Conservation (phyloP, 2,797 vertebrate species). For the Rhinoraja longicauda region DNA sequence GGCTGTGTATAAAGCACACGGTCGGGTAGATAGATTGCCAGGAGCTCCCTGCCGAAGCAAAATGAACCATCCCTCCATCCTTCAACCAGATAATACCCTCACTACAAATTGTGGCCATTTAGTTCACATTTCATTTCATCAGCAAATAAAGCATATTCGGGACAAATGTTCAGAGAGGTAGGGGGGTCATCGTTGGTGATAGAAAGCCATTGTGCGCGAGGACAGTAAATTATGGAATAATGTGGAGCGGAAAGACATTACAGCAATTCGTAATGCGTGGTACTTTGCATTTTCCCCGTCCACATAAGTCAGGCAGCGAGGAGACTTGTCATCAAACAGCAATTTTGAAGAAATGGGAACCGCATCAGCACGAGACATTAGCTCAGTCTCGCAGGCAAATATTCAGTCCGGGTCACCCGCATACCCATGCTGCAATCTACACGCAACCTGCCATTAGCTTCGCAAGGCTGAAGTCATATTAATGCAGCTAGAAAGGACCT, state of each 20-base stretch:
- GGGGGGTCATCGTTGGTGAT: neutral
- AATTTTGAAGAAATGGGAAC: conserved; percentile 11
- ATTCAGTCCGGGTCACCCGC: neutral
- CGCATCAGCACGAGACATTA: neutral
- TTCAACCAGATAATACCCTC: neutral
- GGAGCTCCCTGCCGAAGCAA: neutral
- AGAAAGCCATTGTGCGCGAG: neutral
- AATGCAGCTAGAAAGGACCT: neutral
- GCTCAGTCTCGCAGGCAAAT: neutral
- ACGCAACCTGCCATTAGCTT: neutral
- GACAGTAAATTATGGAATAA: conserved; percentile 29
- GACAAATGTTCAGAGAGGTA: conserved; percentile 23
- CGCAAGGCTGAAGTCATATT: neutral
- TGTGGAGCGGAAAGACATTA: conserved; percentile 4
- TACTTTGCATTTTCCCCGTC: conserved; percentile 22
- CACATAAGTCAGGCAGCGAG: neutral
- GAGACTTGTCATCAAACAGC: neutral
- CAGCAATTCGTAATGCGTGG: neutral
- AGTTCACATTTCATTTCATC: conserved; percentile 28
- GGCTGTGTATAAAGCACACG: neutral
- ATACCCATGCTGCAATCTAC: too few relatives aligned
- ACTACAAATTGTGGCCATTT: conserved; percentile 29
- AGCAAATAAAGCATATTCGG: conserved; percentile 21
- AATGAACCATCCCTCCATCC: neutral
- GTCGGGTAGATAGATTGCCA: neutral